Evolutionary conservation across 2,113 vertebrate species (phyloP).

Genomic region (Sylvilagus bachmani): DNA sequence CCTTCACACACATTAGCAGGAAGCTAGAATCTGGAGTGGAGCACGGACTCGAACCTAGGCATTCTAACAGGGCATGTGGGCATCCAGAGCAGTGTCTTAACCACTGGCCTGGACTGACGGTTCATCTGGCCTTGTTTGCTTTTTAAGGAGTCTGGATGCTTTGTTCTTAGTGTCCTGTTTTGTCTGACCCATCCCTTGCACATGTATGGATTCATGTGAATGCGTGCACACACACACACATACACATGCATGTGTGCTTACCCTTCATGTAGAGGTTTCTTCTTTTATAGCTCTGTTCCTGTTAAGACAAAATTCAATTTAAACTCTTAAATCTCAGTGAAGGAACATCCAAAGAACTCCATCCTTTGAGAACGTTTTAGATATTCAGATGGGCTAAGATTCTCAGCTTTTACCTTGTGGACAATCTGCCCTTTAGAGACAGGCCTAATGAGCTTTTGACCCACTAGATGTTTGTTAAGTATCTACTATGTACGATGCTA

Average conservation of each 20-base stretch:
- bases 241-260: too few relatives aligned
- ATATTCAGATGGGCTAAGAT: not conserved
- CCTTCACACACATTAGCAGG: too few relatives aligned
- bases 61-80: too few relatives aligned
- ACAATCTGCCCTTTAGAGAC: not conserved
- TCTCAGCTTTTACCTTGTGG: slow-evolving; percentile 16
- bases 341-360: not conserved
- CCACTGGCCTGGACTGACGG: too few relatives aligned
- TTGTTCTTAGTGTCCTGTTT: not conserved
- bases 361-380: not conserved
- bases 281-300: not conserved
- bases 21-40: too few relatives aligned
- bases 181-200: not conserved
- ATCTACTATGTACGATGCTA: not conserved
- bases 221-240: not conserved
- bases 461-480: not conserved
- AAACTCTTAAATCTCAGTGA: not conserved
- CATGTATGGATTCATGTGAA: too few relatives aligned
- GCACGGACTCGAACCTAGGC: too few relatives aligned
- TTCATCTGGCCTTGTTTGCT: not conserved
- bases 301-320: slow-evolving; percentile 4
- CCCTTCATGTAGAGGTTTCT: not conserved
- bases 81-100: too few relatives aligned
- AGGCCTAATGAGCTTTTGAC: not conserved
- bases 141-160: not conserved